These are phyloP conservation scores for Drosophila siamana DNA, from an alignment of 2,888 invertebrate species.

Conservation along the genomic window DNA sequence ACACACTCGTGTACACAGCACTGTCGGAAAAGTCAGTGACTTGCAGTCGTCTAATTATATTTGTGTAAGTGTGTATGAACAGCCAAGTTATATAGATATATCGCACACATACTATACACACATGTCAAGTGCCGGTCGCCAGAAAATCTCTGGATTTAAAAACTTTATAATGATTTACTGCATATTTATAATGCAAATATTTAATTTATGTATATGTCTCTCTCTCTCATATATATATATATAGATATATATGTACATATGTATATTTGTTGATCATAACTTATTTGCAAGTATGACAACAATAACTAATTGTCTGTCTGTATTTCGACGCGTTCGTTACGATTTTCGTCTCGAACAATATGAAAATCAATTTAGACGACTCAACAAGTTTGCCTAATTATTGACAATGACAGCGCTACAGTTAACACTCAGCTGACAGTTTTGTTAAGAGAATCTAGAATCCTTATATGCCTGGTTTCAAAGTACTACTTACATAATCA, in stretches of 20 bases:
- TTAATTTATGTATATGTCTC: conserved; percentile 2
- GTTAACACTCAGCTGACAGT: neutral
- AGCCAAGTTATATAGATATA: conserved; percentile 6
- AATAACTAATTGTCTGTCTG: conserved; percentile 28
- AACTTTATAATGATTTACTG: conserved; percentile 41
- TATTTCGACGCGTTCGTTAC: conserved; percentile 1
- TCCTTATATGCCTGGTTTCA: neutral
- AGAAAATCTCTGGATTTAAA: conserved; percentile 3
- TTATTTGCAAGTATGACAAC: conserved; percentile 22
- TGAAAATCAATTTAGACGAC: conserved; percentile 1
- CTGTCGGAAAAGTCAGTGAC: conserved; percentile 67
- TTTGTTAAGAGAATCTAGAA: neutral
- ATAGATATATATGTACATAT: neutral
- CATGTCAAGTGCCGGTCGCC: conserved; percentile 1
- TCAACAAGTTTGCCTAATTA: neutral
- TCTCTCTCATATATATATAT: conserved; percentile 1
- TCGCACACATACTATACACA: conserved; percentile 4
- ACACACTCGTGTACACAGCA: conserved; percentile 9
- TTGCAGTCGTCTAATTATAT: conserved; percentile 26
- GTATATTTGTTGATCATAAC: no score
- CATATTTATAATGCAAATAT: conserved; percentile 23
- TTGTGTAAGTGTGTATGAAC: conserved; percentile 11
- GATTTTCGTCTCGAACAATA: conserved; percentile 5
- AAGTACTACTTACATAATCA: no score
- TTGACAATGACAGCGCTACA: conserved; percentile 3